These are phyloP conservation scores for Ormyrus thymus DNA, from an alignment of 2,888 invertebrate genomes.

Conservation along the genomic window DNA sequence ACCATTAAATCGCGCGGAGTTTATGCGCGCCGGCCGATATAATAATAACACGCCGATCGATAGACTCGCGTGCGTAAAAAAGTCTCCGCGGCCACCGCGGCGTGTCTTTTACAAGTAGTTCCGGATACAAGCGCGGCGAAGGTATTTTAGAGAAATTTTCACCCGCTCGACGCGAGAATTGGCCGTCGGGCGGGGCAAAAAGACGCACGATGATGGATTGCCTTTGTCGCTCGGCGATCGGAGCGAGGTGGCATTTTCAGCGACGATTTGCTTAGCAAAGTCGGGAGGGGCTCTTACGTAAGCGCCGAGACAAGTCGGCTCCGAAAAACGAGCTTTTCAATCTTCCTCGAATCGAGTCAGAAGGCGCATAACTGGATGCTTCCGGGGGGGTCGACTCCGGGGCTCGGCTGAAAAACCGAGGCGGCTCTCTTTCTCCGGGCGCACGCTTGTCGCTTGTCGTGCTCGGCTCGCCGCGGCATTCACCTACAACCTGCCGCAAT, in stretches of 20 bases:
- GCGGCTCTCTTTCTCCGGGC: not conserved
- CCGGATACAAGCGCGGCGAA: not conserved
- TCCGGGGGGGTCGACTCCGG: conserved; percentile 16
- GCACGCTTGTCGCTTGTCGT: conserved; percentile 15
- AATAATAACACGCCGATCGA: conserved; percentile 24
- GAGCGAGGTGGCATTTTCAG: too few relatives aligned
- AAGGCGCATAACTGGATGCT: conserved; percentile 3
- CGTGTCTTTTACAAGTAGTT: conserved; percentile 7
- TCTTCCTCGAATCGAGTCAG: too few relatives aligned
- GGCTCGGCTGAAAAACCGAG: conserved; percentile 26
- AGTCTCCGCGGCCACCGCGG: not conserved
- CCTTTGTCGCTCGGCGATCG: too few relatives aligned
- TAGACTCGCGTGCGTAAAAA: not conserved
- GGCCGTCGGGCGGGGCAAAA: too few relatives aligned
- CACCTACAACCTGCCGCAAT: conserved; percentile 46
- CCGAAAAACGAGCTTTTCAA: too few relatives aligned
- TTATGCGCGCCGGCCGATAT: conserved; percentile 5
- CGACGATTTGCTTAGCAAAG: too few relatives aligned
- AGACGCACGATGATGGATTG: too few relatives aligned
- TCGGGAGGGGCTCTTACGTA: too few relatives aligned
- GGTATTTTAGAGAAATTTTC: not conserved
- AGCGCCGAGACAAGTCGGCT: too few relatives aligned
- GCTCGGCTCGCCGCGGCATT: conserved; percentile 15
- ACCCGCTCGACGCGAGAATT: not conserved
- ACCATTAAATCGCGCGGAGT: conserved; percentile 39